Evolutionary conservation across 2,888 invertebrate species (phyloP).

Genomic region (Euzophera pinguis): DNA sequence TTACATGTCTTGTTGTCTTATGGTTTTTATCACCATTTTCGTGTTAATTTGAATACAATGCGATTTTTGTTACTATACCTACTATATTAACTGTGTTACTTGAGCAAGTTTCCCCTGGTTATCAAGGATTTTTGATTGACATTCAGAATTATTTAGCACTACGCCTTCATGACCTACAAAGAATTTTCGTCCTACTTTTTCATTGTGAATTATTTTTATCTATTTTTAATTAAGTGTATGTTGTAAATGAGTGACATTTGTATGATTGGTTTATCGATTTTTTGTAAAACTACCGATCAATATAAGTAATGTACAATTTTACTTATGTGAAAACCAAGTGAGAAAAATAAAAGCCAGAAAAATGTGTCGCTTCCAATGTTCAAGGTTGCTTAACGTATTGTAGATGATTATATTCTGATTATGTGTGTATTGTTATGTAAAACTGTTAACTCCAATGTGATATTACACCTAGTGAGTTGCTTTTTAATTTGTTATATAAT

Average conservation of each 20-base stretch:
- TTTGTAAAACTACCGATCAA: background rate
- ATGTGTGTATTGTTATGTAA: conserved; percentile 4
- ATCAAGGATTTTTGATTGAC: background rate
- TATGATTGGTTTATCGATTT: background rate
- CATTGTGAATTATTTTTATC: background rate
- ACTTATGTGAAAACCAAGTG: background rate
- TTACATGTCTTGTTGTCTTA: background rate
- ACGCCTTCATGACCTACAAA: background rate
- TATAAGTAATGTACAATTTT: background rate
- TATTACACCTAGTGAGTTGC: conserved; percentile 6
- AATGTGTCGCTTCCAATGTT: background rate
- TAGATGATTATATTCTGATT: conserved; percentile 7
- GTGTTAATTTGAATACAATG: conserved; percentile 20
- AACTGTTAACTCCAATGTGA: conserved; percentile 10
- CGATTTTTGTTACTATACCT: background rate
- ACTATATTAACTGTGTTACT: background rate
- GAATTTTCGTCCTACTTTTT: background rate
- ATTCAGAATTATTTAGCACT: background rate
- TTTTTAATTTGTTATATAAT: background rate
- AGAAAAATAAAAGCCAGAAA: background rate
- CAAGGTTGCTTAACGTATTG: background rate
- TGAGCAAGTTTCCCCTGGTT: too few species aligned
- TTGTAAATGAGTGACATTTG: background rate
- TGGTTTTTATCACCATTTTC: conserved; percentile 29
- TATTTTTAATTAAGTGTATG: background rate